These are phyloP conservation scores for Eupeodes latifasciatus DNA, from an alignment of 2,888 invertebrate genomes.

Conservation along the genomic window DNA sequence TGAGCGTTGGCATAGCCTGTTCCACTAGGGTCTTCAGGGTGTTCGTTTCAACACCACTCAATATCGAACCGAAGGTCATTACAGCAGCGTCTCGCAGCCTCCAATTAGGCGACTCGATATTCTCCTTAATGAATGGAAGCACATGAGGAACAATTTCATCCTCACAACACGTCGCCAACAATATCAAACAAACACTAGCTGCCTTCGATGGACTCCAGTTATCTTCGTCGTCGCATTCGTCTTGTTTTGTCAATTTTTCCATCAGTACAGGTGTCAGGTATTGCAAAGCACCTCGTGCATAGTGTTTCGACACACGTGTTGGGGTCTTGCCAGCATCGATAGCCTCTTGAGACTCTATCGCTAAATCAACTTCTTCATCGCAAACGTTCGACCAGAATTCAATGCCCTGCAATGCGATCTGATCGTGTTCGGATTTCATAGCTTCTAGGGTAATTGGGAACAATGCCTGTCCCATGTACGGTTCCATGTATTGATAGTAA, in stretches of 20 bases:
- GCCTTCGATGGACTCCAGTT: constrained; percentile 99
- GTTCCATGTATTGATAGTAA: constrained; percentile 99
- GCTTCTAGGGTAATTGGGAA: constrained; percentile 99
- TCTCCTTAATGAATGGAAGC: constrained; percentile 97
- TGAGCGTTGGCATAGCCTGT: constrained; percentile 97
- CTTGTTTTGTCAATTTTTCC: constrained; percentile 97
- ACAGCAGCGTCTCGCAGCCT: constrained; percentile 97
- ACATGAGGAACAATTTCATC: constrained; percentile 98
- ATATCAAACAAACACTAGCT: constrained; percentile 99
- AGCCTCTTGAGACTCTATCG: constrained; percentile 97
- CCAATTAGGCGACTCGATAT: constrained; percentile 97
- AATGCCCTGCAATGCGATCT: constrained; percentile 98
- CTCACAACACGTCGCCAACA: constrained; percentile 98
- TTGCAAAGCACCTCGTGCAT: constrained; percentile 98
- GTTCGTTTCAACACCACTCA: constrained; percentile 94
- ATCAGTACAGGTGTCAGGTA: constrained; percentile 97
- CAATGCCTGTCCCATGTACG: constrained; percentile 98
- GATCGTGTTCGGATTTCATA: constrained; percentile 98
- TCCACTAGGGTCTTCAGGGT: constrained; percentile 97
- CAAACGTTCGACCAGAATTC: constrained; percentile 99
- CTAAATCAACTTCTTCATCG: constrained; percentile 98
- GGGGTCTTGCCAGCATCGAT: constrained; percentile 97
- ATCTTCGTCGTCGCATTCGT: constrained; percentile 98
- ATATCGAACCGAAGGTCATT: constrained; percentile 98
- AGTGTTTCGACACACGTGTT: constrained; percentile 95